Percentiles rank a stretch among this genome's conserved stretches.
These are phyloP conservation scores for Helostoma temminkii DNA, from an alignment of 2,797 vertebrate species.

Conservation along the genomic window DNA sequence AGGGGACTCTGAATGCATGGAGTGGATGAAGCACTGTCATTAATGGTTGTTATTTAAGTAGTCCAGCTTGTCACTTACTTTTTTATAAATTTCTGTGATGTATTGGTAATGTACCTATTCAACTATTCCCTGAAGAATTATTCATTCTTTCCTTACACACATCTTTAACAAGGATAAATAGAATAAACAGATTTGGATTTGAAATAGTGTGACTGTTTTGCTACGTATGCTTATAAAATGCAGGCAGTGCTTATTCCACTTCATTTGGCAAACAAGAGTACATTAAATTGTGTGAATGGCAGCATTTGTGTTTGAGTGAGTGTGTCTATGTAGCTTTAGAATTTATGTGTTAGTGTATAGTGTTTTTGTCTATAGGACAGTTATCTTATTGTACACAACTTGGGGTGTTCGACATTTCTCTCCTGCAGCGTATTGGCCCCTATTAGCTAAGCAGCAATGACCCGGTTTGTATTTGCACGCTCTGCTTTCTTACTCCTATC, in stretches of 20 bases:
- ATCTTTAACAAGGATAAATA: neutral
- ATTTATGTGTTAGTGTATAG: conserved; percentile 78
- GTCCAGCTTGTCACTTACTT: neutral
- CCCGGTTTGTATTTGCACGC: conserved; percentile 99
- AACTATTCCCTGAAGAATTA: neutral
- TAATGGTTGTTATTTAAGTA: conserved; percentile 18
- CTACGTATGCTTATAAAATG: conserved; percentile 13
- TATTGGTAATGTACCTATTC: conserved; percentile 1
- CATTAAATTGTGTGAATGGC: conserved; percentile 76
- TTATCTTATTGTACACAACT: conserved; percentile 99
- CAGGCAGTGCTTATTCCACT: conserved; percentile 81
- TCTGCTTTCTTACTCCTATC: conserved; percentile 96
- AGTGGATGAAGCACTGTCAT: conserved; percentile 81
- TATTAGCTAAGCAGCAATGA: conserved; percentile 99
- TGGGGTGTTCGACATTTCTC: conserved; percentile 99
- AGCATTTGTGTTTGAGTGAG: conserved; percentile 76
- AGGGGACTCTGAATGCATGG: conserved; percentile 64
- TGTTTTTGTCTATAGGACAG: conserved; percentile 92
- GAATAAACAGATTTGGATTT: neutral
- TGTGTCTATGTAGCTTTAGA: conserved; percentile 78
- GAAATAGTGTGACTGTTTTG: conserved; percentile 19
- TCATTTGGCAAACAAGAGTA: conserved; percentile 59
- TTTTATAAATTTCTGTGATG: conserved; percentile 2
- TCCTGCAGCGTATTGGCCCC: conserved; percentile 99
- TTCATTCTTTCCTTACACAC: neutral